These are phyloP conservation scores for Labrus mixtus DNA, from an alignment of 2,113 vertebrate genomes.

Conservation along the genomic window DNA sequence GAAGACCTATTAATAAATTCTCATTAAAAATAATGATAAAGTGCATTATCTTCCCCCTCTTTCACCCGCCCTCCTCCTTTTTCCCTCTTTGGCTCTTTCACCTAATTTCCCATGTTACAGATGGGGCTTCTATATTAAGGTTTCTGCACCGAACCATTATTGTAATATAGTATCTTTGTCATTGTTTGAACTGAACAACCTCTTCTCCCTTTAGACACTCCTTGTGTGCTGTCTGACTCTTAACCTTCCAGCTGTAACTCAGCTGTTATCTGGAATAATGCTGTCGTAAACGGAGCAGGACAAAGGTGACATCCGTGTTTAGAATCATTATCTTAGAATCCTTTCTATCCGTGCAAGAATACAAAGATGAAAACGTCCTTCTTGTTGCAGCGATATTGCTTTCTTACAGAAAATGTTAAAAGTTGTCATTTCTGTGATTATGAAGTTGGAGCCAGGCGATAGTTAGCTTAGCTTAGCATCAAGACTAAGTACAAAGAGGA, in stretches of 20 bases:
- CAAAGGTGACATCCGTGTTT: conserved; percentile 35
- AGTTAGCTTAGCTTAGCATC: background rate
- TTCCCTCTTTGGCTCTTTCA: conserved; percentile 22
- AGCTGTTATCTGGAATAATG: conserved; percentile 25
- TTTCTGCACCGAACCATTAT: conserved; percentile 35
- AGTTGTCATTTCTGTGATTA: no score
- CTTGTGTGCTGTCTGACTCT: background rate
- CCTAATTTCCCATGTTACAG: conserved; percentile 56
- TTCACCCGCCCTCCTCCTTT: background rate
- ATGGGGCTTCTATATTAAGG: conserved; percentile 72
- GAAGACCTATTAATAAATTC: conserved; percentile 74
- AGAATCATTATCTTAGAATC: background rate
- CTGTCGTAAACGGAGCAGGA: conserved; percentile 26
- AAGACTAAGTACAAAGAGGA: background rate
- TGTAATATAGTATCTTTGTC: conserved; percentile 40
- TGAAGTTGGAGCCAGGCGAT: no score
- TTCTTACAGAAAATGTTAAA: no score
- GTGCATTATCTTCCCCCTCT: background rate
- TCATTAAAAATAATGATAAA: conserved; percentile 74
- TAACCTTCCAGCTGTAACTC: conserved; percentile 9
- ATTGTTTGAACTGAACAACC: conserved; percentile 22
- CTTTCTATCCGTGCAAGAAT: background rate
- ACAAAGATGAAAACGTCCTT: background rate
- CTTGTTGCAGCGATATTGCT: background rate
- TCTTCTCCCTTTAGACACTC: conserved; percentile 6